Conservation (phyloP, 2,113 vertebrate species). For the Coptodon bakossiorum region DNA sequence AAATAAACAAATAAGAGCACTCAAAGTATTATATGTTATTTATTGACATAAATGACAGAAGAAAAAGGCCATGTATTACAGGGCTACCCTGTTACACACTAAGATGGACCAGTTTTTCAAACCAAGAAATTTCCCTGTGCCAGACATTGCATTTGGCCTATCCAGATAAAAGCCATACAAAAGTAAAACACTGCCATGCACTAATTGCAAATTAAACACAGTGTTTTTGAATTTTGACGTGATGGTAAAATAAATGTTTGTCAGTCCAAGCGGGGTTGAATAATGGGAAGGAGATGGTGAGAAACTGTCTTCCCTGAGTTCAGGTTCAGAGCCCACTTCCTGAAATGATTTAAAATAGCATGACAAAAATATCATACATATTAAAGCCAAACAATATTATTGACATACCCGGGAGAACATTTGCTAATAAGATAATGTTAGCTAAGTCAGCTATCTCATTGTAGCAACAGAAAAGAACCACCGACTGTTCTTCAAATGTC, state of each 20-base stretch:
- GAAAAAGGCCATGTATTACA: background rate
- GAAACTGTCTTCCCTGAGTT: background rate
- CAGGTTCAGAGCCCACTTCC: background rate
- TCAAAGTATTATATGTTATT: background rate
- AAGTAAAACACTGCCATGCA: background rate
- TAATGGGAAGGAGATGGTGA: background rate
- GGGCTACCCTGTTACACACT: background rate
- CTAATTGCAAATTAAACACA: background rate
- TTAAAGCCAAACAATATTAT: background rate
- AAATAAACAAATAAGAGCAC: background rate
- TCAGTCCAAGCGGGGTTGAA: background rate
- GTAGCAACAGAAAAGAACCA: background rate
- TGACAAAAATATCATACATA: background rate
- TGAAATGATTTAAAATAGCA: background rate
- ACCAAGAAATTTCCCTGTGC: background rate
- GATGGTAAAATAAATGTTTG: background rate
- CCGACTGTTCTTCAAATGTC: background rate
- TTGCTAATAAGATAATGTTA: background rate
- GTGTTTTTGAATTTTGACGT: background rate
- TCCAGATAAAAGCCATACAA: background rate
- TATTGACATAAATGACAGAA: background rate
- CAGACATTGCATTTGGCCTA: background rate
- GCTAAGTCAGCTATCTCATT: background rate
- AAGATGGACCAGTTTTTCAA: background rate
- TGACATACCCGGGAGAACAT: background rate